Conservation (phyloP, 2,113 vertebrate genomes). For the Drymodes brunneopygia region DNA sequence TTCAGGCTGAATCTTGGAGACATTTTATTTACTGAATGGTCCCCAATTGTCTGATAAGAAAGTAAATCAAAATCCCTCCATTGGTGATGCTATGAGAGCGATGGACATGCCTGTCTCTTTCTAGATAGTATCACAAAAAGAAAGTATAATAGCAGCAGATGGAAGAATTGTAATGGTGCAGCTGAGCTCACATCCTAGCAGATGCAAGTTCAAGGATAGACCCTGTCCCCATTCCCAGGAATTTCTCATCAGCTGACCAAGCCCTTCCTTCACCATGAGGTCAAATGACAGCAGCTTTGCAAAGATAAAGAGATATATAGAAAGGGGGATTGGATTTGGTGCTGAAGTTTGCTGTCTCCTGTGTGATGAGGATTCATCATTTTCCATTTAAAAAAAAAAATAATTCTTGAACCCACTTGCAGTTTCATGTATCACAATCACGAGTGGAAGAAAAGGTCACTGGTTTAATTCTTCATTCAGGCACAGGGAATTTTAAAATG, state of each 20-base stretch:
- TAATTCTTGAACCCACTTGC: not conserved
- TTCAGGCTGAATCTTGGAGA: not conserved
- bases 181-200: accelerated
- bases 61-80: not conserved
- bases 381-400: not conserved
- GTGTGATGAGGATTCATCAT: slow-evolving; percentile 10
- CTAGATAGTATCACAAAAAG: not conserved
- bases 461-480: slow-evolving; percentile 57
- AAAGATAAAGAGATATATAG: not conserved
- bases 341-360: not conserved
- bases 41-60: not conserved
- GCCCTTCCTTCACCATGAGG: not conserved
- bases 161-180: not conserved
- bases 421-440: slow-evolving; percentile 53
- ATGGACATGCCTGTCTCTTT: not conserved
- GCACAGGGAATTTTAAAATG: slow-evolving; percentile 39
- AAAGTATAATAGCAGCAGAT: not conserved
- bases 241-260: not conserved
- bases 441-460: slow-evolving; percentile 56
- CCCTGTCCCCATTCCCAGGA: not conserved
- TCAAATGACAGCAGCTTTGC: not conserved
- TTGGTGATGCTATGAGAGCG: not conserved
- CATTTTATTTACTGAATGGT: not conserved
- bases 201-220: not conserved
- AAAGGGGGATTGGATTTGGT: not conserved